Evolutionary conservation across 2,113 vertebrate genomes (phyloP).

Genomic region (Oncorhynchus mykiss): DNA sequence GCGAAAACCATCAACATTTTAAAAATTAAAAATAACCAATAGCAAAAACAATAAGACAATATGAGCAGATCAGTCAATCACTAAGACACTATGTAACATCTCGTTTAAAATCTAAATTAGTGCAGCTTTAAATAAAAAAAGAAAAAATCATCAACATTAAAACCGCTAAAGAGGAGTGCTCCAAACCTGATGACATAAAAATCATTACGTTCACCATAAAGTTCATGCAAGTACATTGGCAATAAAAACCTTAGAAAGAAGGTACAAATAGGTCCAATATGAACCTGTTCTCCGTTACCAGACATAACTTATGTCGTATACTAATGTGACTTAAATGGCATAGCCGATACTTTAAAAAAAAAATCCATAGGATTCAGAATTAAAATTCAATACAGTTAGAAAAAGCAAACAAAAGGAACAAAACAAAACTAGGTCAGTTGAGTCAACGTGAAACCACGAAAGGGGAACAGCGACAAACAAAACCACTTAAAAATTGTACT

Average conservation of each 20-base stretch:
- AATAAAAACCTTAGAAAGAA: constrained; percentile 53
- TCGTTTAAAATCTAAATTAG: background rate
- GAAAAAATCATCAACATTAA: background rate
- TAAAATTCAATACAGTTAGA: constrained; percentile 26
- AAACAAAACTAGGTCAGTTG: constrained; percentile 40
- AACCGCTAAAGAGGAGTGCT: background rate
- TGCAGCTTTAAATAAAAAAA: background rate
- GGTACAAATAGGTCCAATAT: constrained; percentile 88
- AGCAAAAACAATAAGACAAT: background rate
- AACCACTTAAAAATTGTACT: background rate
- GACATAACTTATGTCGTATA: constrained; percentile 61
- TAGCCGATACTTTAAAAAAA: constrained; percentile 80
- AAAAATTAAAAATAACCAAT: background rate
- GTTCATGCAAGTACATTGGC: background rate
- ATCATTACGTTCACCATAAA: background rate
- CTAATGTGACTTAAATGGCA: constrained; percentile 45
- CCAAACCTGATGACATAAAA: background rate
- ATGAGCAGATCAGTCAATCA: background rate
- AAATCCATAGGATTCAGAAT: constrained; percentile 87
- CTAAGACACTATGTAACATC: background rate
- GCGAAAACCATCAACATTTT: background rate
- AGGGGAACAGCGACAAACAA: constrained; percentile 38
- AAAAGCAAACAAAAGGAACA: constrained; percentile 20
- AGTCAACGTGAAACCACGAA: constrained; percentile 32
- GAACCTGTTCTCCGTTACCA: constrained; percentile 79